phyloP scores from a whole-genome alignment of 2,888 invertebrate species.

The Eurois occulta region DNA sequence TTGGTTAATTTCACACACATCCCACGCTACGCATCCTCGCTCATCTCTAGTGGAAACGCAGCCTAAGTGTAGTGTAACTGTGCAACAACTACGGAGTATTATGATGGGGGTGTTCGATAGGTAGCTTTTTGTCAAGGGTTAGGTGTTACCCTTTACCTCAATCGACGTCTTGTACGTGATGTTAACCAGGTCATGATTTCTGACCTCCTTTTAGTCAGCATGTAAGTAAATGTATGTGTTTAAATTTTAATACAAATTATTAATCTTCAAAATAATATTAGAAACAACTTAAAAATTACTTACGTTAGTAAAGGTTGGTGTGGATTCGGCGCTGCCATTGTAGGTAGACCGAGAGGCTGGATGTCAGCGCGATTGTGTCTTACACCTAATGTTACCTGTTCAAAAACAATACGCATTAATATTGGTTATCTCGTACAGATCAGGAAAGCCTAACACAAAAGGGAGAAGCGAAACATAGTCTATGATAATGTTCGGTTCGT shows the following conservation, averaged over 20 bases:
- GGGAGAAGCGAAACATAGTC: too few relatives aligned
- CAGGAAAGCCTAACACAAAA: too few relatives aligned
- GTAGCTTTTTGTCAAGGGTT: background rate
- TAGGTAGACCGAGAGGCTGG: constrained; percentile 80
- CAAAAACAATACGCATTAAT: too few relatives aligned
- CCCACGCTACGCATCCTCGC: too few relatives aligned
- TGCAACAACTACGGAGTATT: background rate
- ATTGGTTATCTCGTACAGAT: too few relatives aligned
- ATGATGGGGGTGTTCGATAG: background rate
- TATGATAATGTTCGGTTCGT: too few relatives aligned
- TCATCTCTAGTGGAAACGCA: too few relatives aligned
- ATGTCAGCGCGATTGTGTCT: constrained; percentile 88
- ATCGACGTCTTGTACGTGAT: constrained; percentile 57
- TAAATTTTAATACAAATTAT: background rate
- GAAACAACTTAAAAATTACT: constrained; percentile 58
- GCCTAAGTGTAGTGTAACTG: background rate
- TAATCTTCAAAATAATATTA: background rate
- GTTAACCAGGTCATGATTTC: constrained; percentile 46
- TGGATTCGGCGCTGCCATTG: constrained; percentile 74
- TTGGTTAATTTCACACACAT: too few relatives aligned
- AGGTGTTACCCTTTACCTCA: constrained; percentile 39
- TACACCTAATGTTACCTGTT: constrained; percentile 87
- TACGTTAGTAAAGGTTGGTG: constrained; percentile 81
- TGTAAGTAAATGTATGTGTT: constrained; percentile 43
- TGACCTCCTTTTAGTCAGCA: constrained; percentile 40